Base-by-base conservation (phyloP, 2,888 invertebrate species). In the Elgonia sp. region DNA sequence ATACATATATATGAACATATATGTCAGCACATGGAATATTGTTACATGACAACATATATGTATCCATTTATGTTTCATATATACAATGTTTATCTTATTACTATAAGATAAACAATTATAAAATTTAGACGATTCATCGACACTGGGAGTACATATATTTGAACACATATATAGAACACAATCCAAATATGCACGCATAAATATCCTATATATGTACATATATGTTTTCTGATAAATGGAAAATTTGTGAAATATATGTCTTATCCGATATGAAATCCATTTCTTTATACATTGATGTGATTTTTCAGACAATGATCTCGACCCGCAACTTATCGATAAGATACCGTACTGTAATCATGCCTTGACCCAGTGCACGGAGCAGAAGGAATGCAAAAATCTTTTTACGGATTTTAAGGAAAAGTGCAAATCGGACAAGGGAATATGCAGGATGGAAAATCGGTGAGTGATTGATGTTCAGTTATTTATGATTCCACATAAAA, bases 261-360 rank as follows among this genome's bases (percentile, higher is more conserved):
- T 29, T 29, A n/a, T 29, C 3, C 5, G 5, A 29, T 29, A 29
- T 29, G 29, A 29, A 29, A 29, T 29, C 29, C 29, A 29, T 29
- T 29, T 29, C 29, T 29, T 29, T 29, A 29, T 29, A 29, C 1
- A 29, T 29, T 29, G 57, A 7, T 67, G 10, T 72, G 7, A 7
- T 5, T 21, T 96, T 95, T 29, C 96, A 97, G 98, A 98, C 94
- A 98, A 97, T 95, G 98, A 98, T 95, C 80, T 77, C 63, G 21
- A 63, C 40, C 97, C 97, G 86, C 98, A 98, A 95, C 97, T 97
- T 55, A 97, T 98, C 92, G 98, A 98, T 95, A 97, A 98, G 84
- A 96, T 98, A 94, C 98, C 98, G 87, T 98, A 98, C 91, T 98
- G 98, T 95, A 98, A 97, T 94, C 98, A 98, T 94, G 98, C 98